These are phyloP conservation scores for Nibea albiflora DNA, from an alignment of 2,113 vertebrate species.

Conservation along the genomic window DNA sequence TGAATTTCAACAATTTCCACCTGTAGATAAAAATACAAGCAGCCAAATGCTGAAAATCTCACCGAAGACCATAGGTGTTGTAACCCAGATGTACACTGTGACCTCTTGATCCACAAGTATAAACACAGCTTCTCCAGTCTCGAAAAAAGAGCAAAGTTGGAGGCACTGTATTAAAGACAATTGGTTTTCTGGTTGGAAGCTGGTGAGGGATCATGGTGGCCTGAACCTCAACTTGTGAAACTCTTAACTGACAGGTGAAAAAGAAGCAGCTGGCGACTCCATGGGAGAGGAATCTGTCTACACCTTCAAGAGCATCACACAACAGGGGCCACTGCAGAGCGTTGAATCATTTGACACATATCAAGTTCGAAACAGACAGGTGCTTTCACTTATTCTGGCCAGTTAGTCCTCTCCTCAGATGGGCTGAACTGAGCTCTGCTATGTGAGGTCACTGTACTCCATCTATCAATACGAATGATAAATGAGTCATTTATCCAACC, in stretches of 20 bases:
- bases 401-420: background rate
- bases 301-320: background rate
- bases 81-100: background rate
- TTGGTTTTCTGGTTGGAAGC: background rate
- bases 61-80: background rate
- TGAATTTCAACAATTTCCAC: background rate
- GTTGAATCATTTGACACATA: background rate
- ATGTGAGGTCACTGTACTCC: background rate
- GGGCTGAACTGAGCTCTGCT: background rate
- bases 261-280: slow-evolving; percentile 16
- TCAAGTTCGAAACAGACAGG: background rate
- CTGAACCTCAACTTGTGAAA: background rate
- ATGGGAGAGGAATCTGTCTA: background rate
- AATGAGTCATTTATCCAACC: background rate
- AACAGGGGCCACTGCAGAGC: background rate
- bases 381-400: background rate
- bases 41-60: background rate
- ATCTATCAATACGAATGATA: background rate
- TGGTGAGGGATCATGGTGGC: background rate
- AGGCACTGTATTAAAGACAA: background rate
- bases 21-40: background rate
- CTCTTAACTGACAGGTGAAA: slow-evolving; percentile 14
- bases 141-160: background rate
- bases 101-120: too few species aligned
- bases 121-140: too few species aligned